Conservation (phyloP, 2,113 vertebrate species). For the Callaeas wilsoni region DNA sequence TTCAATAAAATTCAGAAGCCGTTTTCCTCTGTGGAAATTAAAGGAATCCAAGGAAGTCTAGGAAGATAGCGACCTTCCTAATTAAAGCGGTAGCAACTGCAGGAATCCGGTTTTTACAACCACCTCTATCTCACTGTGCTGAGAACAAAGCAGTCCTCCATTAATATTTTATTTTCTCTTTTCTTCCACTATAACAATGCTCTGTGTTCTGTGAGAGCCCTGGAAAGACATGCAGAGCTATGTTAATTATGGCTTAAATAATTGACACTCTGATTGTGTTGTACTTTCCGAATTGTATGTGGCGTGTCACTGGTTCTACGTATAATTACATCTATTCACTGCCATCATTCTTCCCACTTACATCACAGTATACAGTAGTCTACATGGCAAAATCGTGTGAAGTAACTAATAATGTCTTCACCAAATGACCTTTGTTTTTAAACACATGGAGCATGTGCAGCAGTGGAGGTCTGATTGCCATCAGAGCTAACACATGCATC, state of each 20-base stretch:
- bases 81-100: slow-evolving; percentile 91
- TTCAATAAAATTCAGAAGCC: slow-evolving; percentile 84
- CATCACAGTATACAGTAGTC: slow-evolving; percentile 10
- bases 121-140: slow-evolving; percentile 77
- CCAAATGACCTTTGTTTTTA: slow-evolving; percentile 53
- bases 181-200: slow-evolving; percentile 90
- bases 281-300: slow-evolving; percentile 66
- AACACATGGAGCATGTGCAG: neutral
- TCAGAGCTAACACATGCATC: slow-evolving; percentile 6
- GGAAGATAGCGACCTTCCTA: slow-evolving; percentile 84
- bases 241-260: slow-evolving; percentile 84
- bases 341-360: slow-evolving; percentile 53
- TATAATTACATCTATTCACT: slow-evolving; percentile 62
- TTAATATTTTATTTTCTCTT: slow-evolving; percentile 96
- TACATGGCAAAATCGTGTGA: neutral
- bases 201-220: slow-evolving; percentile 75
- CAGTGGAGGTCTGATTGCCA: neutral
- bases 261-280: slow-evolving; percentile 76
- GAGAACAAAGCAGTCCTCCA: slow-evolving; percentile 89
- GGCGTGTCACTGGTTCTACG: slow-evolving; percentile 47
- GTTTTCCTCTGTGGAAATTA: slow-evolving; percentile 89
- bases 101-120: slow-evolving; percentile 80
- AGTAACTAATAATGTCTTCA: slow-evolving; percentile 8
- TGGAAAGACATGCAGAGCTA: slow-evolving; percentile 83
- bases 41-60: slow-evolving; percentile 84